These are phyloP conservation scores for Suillia variegata DNA, from an alignment of 2,888 invertebrate species.

Conservation along the genomic window DNA sequence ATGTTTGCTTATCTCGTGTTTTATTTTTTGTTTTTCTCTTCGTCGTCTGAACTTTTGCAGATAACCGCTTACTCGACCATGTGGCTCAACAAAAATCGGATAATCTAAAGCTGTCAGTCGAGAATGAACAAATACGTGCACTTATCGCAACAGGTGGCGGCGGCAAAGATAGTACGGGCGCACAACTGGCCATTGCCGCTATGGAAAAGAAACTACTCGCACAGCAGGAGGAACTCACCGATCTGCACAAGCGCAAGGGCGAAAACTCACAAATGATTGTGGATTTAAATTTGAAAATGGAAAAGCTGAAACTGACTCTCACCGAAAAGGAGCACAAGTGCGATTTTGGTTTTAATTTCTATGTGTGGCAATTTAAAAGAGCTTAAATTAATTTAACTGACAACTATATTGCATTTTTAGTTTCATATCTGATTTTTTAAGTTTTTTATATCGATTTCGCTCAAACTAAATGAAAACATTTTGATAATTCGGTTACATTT, in stretches of 20 bases:
- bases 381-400: too few relatives aligned
- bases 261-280: conserved; percentile 94
- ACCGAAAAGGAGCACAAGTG: conserved; percentile 76
- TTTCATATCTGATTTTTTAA: too few relatives aligned
- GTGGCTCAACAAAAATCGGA: conserved; percentile 79
- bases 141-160: conserved; percentile 63
- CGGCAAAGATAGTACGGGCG: conserved; percentile 60
- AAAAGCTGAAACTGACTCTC: conserved; percentile 81
- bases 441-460: too few relatives aligned
- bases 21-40: too few relatives aligned
- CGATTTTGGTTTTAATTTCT: conserved; percentile 26
- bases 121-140: conserved; percentile 79
- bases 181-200: conserved; percentile 67
- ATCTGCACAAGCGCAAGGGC: conserved; percentile 84
- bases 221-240: conserved; percentile 92
- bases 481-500: too few relatives aligned
- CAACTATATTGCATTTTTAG: too few relatives aligned
- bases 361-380: too few relatives aligned
- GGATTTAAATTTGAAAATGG: conserved; percentile 82
- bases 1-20: background rate
- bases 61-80: conserved; percentile 85
- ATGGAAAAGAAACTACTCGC: conserved; percentile 84
- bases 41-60: conserved; percentile 63
- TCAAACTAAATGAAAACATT: too few relatives aligned
- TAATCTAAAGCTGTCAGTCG: conserved; percentile 83